Evolutionary conservation across 1,140 invertebrate species (phyloP), one percentile per base, ranked within the genome.

Genomic region (Steinernema khuongi): DNA sequence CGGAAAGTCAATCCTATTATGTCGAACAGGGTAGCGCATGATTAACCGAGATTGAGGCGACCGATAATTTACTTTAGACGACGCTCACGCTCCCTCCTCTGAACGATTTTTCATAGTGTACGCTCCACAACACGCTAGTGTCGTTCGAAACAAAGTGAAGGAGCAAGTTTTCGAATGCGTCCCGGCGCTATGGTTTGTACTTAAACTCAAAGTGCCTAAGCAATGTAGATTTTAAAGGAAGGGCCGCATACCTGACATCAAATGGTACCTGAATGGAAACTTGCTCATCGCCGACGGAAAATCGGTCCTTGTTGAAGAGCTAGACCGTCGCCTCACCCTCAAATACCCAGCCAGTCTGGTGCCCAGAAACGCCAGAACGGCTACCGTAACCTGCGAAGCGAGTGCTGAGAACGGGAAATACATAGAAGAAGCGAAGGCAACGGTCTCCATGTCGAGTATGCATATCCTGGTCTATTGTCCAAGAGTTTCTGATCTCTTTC

Each of bases 251-350:
- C 7, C 50, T 26, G 22, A 26, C 19, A 60, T 60, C 22, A 60
- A 60, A 22, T 60, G 50, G 50, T 60, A n/a, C 50, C 50, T 60
- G 14, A 22, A 60, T 60, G 50, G 50, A 22, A 60, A 60, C 19
- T 26, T 60, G 4, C 26, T 60, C 14, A 22, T 60, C 4, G 50
- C 50, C 26, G 50, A 60, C 26, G 19, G 50, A 11, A 60, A 22
- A 22, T 14, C 50, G 14, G 50, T 60, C 4, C 11, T 60, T 26
- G 50, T 60, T 26, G 22, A 11, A n/a, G 50, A 60, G 4, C 26
- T 14, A 7, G 50, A 60, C 26, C 50, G 50, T 4, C 50, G 50
- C 26, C 19, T 60, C 14, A 26, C 22, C 7, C 50, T 60, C 19
- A 60, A 7, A 22, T n/a, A 60, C 26, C 11, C 50, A 22, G 50